Base-by-base conservation (phyloP, 2,888 invertebrate genomes). In the Archips crataeganus region DNA sequence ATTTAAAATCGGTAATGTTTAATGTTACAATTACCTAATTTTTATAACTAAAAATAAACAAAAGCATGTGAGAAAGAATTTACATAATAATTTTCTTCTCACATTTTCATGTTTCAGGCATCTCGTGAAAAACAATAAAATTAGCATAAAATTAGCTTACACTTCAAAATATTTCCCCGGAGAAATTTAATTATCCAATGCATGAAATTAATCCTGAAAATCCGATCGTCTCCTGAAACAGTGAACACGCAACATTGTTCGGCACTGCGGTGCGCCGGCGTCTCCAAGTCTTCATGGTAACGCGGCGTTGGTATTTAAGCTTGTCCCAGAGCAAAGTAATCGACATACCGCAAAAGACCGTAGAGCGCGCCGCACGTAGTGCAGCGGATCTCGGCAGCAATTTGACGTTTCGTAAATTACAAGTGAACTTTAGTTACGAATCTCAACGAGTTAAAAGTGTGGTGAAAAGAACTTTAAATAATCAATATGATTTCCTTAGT, bases 331-430 rank as follows among this genome's bases (percentile, higher is more conserved):
- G 80, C 83, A 59, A 79, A 79, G 79, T 79, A 76, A 84, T 86
- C 85, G 88, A 92, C 90, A 92, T 85, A 92, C 86, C 83, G 87
- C 88, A 88, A 84, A 84, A 87, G 84, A 84, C 91, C 90, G 93
- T 91, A 85, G 94, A 94, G 93, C 89, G 94, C 93, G 92, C 91
- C 81, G 92, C 94, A 94, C 94, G 82, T 82, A 78, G 91, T 93
- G 94, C 91, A 87, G 91, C 92, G 94, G 93, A 93, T 92, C 93
- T 88, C 91, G 91, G 90, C 92, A 79, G 71, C 85, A 90, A 87
- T 90, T 92, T 88, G 93, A 94, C 86, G 94, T 93, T 94, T 94
- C 94, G 94, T 94, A 94, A 94, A 94, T 90, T 63, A 87, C 89
- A 88, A 93, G 93, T 93, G 91, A 82, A 77, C 72, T 90, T 92